A percentile compares a stretch with the other conserved stretches of the same genome.
phyloP scores from a whole-genome alignment of 2,888 invertebrate genomes.

The Auanema freiburgensis region DNA sequence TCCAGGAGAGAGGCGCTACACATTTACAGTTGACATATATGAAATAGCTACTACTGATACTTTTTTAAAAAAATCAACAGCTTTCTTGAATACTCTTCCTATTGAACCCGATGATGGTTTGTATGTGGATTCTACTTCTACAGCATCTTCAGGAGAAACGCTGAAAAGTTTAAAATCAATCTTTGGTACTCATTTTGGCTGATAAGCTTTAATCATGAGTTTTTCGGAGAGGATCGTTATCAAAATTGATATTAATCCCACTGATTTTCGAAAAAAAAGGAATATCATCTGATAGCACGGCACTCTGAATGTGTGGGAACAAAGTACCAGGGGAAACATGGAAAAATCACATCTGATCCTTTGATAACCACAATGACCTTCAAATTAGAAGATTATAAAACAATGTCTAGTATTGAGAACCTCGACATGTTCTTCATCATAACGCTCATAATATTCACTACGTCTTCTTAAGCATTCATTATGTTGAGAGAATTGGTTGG shows the following conservation, averaged over 20 bases:
- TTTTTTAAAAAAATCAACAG: slow-evolving; percentile 36
- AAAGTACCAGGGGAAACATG: slow-evolving; percentile 34
- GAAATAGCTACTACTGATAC: slow-evolving; percentile 6
- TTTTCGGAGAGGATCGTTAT: slow-evolving; percentile 1
- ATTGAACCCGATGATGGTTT: slow-evolving; percentile 38
- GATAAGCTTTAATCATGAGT: slow-evolving; percentile 1
- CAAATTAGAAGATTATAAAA: slow-evolving; percentile 2
- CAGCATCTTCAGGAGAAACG: slow-evolving; percentile 39
- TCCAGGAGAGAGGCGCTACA: slow-evolving; percentile 9
- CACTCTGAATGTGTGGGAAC: not conserved
- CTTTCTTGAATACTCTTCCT: slow-evolving; percentile 26
- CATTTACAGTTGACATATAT: not conserved
- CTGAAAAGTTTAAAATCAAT: slow-evolving; percentile 21
- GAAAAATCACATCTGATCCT: slow-evolving; percentile 33
- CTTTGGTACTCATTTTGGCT: not conserved
- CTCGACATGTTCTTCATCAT: too few species aligned
- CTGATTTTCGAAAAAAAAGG: slow-evolving; percentile 1
- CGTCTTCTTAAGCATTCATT: slow-evolving; percentile 14
- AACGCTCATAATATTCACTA: too few species aligned
- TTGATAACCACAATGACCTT: slow-evolving; percentile 27
- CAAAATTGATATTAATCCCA: not conserved
- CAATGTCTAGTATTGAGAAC: too few species aligned
- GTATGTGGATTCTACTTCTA: slow-evolving; percentile 41
- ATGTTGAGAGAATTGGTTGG: slow-evolving; percentile 10
- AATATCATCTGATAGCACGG: not conserved